phyloP scores from a whole-genome alignment of 2,888 invertebrate genomes.

The Drosophila borealis region DNA sequence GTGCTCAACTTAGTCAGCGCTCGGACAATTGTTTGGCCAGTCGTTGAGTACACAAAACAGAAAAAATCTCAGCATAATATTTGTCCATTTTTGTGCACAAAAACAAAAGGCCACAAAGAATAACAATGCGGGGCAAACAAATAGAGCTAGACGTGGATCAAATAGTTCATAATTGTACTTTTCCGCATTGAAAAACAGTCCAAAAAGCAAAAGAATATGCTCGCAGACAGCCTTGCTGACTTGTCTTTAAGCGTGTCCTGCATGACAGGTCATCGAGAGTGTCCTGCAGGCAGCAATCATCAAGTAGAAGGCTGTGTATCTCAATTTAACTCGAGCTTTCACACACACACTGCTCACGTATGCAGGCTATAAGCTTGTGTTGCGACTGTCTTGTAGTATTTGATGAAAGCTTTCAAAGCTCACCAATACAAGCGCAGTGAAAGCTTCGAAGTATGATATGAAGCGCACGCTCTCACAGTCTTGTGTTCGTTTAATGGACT shows the following conservation, averaged over 20 bases:
- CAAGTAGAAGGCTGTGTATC: too few relatives aligned
- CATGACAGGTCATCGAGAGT: too few relatives aligned
- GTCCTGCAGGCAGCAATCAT: too few relatives aligned
- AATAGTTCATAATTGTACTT: too few relatives aligned
- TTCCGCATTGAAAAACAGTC: too few relatives aligned
- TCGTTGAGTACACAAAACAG: constrained; percentile 22
- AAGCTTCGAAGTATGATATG: neutral
- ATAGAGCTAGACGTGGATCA: neutral
- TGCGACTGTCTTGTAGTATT: too few relatives aligned
- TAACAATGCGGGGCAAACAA: constrained; percentile 12
- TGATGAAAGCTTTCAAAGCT: neutral
- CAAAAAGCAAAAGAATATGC: too few relatives aligned
- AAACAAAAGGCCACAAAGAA: constrained; percentile 23
- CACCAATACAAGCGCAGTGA: neutral
- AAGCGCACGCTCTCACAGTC: too few relatives aligned
- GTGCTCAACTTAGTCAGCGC: constrained; percentile 46
- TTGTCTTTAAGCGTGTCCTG: too few relatives aligned
- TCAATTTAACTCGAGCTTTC: neutral
- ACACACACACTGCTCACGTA: neutral
- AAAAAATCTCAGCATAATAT: constrained; percentile 43
- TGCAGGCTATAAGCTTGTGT: neutral
- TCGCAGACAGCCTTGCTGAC: too few relatives aligned
- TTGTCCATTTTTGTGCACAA: constrained; percentile 34
- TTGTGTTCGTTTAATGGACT: too few relatives aligned
- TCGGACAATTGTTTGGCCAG: constrained; percentile 42